These are phyloP conservation scores for Littorina saxatilis DNA, from an alignment of 1,140 invertebrate genomes.

Conservation along the genomic window DNA sequence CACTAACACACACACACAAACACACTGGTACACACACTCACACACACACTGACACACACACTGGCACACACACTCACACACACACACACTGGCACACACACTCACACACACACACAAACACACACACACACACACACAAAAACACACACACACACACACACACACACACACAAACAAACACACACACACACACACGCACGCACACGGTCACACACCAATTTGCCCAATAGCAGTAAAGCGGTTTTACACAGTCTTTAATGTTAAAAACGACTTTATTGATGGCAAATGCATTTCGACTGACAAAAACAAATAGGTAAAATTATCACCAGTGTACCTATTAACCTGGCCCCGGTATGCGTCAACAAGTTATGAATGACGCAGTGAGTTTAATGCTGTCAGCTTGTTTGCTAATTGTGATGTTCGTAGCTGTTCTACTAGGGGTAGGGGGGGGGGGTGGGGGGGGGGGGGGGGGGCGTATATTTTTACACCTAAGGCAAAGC, in stretches of 20 bases:
- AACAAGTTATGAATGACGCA: no score
- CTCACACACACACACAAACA: constrained; percentile 23
- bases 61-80: not conserved
- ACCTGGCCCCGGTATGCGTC: no score
- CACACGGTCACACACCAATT: not conserved
- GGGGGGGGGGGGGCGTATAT: no score
- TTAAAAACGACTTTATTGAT: not conserved
- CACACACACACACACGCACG: constrained; percentile 14
- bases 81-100: not conserved
- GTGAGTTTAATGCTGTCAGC: no score
- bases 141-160: not conserved
- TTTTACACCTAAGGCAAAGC: no score
- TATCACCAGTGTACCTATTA: not conserved
- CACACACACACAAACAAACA: not conserved
- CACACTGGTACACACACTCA: not conserved
- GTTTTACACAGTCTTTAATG: no score
- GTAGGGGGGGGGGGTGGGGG: not conserved
- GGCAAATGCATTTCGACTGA: not conserved
- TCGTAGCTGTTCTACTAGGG: not conserved
- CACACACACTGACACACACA: not conserved
- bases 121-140: not conserved
- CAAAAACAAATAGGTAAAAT: not conserved
- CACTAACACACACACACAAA: not conserved
- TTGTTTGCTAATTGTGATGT: no score
- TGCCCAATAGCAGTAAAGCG: no score